Conservation (phyloP, 2,113 vertebrate genomes). For the Alligator sinensis region DNA sequence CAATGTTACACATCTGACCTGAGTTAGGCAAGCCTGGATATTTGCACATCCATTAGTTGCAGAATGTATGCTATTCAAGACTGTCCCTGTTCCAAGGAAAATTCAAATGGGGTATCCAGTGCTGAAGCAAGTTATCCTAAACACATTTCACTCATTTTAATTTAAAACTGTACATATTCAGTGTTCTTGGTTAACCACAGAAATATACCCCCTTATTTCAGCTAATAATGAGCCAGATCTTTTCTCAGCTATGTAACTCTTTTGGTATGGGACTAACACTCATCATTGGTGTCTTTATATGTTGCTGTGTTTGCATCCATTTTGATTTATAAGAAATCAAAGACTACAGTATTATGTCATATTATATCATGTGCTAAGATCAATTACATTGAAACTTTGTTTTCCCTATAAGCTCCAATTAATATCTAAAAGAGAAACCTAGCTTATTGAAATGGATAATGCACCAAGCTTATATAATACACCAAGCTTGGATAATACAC, state of each 20-base stretch:
- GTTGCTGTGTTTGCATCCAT: neutral
- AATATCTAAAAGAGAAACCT: slow-evolving; percentile 36
- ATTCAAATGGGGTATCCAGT: no score
- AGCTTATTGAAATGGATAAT: slow-evolving; percentile 26
- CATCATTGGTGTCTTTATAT: neutral
- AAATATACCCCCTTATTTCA: neutral
- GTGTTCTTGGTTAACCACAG: neutral
- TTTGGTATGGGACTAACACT: neutral
- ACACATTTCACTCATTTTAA: accelerated
- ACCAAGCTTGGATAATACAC: neutral
- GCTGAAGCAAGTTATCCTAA: neutral
- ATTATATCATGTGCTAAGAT: slow-evolving; percentile 43
- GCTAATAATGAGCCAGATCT: neutral
- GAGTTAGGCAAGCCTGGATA: neutral
- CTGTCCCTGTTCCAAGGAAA: neutral
- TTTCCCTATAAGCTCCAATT: slow-evolving; percentile 63
- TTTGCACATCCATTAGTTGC: neutral
- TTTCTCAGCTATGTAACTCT: neutral
- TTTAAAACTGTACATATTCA: neutral
- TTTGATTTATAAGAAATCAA: slow-evolving; percentile 28
- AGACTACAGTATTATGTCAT: slow-evolving; percentile 31
- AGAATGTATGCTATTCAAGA: neutral
- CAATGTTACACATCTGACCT: neutral
- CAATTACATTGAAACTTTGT: slow-evolving; percentile 52
- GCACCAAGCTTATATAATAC: neutral